phyloP scores from a whole-genome alignment of 2,113 vertebrate genomes.

The Stigmatopora nigra region DNA sequence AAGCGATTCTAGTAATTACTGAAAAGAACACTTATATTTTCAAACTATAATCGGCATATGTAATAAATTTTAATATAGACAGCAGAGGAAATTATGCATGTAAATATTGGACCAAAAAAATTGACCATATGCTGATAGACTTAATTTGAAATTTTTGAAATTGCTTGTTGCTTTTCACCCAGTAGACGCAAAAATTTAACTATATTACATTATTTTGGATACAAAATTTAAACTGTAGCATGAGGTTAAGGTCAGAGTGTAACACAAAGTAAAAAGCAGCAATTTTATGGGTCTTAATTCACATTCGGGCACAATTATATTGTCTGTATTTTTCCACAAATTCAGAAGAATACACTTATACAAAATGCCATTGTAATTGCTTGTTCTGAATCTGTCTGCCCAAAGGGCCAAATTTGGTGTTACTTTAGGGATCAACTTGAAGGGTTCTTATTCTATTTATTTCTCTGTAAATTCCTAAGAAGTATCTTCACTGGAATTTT shows the following conservation, averaged over 20 bases:
- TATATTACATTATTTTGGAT: neutral
- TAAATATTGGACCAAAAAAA: neutral
- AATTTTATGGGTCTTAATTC: neutral
- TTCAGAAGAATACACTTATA: neutral
- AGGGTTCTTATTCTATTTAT: neutral
- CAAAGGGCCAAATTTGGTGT: no score
- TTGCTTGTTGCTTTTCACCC: neutral
- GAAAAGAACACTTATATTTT: constrained; percentile 12
- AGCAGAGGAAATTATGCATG: constrained; percentile 6
- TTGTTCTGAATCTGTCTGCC: no score
- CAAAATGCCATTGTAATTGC: neutral
- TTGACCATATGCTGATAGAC: neutral
- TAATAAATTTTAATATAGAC: constrained; percentile 1
- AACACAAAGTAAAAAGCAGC: no score
- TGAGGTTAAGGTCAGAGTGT: no score
- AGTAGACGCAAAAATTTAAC: neutral
- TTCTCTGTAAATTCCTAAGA: neutral
- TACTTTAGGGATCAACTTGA: neutral
- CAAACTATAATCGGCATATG: constrained; percentile 23
- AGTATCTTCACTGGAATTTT: neutral
- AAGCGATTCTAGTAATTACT: constrained; percentile 31
- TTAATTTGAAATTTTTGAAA: neutral
- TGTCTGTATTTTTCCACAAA: neutral
- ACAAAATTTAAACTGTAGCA: neutral
- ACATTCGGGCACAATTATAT: neutral